Base-by-base conservation (phyloP, 1,140 invertebrate genomes). In the Conus betulinus region DNA sequence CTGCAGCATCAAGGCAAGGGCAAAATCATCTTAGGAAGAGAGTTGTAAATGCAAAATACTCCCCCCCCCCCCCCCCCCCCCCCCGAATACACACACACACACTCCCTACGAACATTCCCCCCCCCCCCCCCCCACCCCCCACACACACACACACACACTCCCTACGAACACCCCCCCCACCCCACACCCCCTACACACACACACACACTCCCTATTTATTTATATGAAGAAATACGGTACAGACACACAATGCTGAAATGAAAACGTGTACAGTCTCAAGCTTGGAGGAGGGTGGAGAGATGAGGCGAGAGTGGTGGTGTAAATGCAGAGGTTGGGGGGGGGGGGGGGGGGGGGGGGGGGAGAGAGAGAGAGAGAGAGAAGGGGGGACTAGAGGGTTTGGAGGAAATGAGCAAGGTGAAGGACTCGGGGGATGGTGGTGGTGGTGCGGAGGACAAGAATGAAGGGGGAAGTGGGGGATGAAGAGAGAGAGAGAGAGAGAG, bases 241-340 rank as follows among this genome's bases (percentile, higher is more conserved):
- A n/a, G 67, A n/a, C 8, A 71, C 67, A 71, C 67, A 23, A 71
- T 71, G 17, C 20, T 71, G 67, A 71, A 23, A 13, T 71, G 67
- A 71, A 71, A 71, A 71, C 67, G 67, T 71, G 67, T 71, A 71
- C 67, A 71, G 67, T 71, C 67, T n/a, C 67, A 23, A 71, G 67
- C 67, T 71, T 71, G 11, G 6, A 6, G 13, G 67, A 71, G 67
- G 67, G 60, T 20, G 60, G 60, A 63, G 60, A 63, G 17, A 63
- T 11, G 60, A 63, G 60, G 60, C 11, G 60, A 20, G 60, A 20
- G 60, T 11, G 60, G 60, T 11, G 60, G 60, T 63, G 60, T 20
- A 20, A 13, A 20, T 63, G 60, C 60, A 1, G 23, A n/a, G 67
- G 20, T 20, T 11, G 67, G 67, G 67, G 67, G 11, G 67, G 11